A percentile compares a stretch with the other conserved stretches of the same genome.
Evolutionary conservation across 2,888 invertebrate genomes (phyloP).

Genomic region (Heteropelma amictum): DNA sequence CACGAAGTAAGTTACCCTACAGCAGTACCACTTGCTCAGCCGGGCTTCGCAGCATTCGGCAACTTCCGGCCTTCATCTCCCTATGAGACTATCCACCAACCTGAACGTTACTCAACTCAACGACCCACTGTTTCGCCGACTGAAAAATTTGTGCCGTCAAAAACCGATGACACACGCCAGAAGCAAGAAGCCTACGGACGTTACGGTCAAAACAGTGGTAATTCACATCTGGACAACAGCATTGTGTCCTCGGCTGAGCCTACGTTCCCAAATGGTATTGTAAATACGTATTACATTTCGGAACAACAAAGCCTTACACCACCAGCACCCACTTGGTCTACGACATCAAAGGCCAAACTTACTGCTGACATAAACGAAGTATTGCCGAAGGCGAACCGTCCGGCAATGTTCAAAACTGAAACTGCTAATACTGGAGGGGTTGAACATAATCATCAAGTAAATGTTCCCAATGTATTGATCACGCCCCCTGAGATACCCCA

Average conservation of each 20-base stretch:
- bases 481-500: conserved; percentile 63
- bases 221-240: conserved; percentile 36
- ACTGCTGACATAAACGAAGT: conserved; percentile 72
- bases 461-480: conserved; percentile 64
- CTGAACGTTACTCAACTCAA: conserved; percentile 63
- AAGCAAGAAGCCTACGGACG: conserved; percentile 28
- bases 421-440: not conserved
- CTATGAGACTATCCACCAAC: conserved; percentile 66
- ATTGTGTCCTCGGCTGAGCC: conserved; percentile 34
- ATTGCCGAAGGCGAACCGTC: conserved; percentile 69
- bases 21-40: conserved; percentile 60
- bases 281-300: conserved; percentile 66
- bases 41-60: conserved; percentile 43
- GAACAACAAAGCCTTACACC: conserved; percentile 66
- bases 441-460: conserved; percentile 55
- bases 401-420: conserved; percentile 68
- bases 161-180: conserved; percentile 37
- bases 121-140: conserved; percentile 52
- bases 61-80: conserved; percentile 71
- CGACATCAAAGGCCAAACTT: conserved; percentile 56
- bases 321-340: conserved; percentile 60
- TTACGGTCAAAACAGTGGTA: conserved; percentile 8
- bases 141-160: conserved; percentile 62
- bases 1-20: conserved; percentile 73
- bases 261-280: conserved; percentile 35